Conservation (phyloP, 2,797 vertebrate genomes). For the Pseudopleuronectes americanus region DNA sequence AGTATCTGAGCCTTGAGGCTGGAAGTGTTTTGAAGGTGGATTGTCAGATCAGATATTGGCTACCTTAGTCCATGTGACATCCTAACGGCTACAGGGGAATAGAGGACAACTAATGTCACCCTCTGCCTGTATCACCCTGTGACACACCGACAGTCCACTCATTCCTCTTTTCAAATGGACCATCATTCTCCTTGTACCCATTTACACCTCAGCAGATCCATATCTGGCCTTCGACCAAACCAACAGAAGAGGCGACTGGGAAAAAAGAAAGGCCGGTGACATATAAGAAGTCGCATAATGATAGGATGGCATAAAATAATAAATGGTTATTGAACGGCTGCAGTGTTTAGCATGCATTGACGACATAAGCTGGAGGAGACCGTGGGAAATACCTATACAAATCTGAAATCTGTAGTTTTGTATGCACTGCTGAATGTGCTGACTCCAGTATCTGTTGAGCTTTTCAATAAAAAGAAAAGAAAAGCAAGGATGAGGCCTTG, state of each 20-base stretch:
- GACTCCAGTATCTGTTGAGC: constrained; percentile 51
- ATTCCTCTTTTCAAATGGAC: constrained; percentile 63
- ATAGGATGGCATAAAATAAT: constrained; percentile 67
- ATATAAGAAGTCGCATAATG: constrained; percentile 64
- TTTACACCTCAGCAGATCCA: constrained; percentile 76
- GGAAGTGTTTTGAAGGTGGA: constrained; percentile 74
- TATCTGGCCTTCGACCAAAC: constrained; percentile 74
- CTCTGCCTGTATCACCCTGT: constrained; percentile 57
- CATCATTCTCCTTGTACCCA: constrained; percentile 57
- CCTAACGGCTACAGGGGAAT: constrained; percentile 61
- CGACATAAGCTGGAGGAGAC: constrained; percentile 54
- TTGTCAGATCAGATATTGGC: constrained; percentile 77
- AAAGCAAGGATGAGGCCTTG: constrained; percentile 48
- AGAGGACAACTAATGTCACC: constrained; percentile 70
- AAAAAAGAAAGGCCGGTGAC: constrained; percentile 45
- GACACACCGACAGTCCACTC: constrained; percentile 59
- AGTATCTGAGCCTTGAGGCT: constrained; percentile 65
- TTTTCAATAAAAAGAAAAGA: constrained; percentile 33
- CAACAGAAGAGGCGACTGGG: constrained; percentile 48
- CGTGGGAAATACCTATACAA: constrained; percentile 67
- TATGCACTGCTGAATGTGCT: constrained; percentile 52
- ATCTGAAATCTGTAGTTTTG: constrained; percentile 49
- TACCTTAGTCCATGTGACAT: constrained; percentile 72
- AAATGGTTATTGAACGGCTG: constrained; percentile 66
- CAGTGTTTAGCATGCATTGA: constrained; percentile 57